Evolutionary conservation across 2,888 invertebrate species (phyloP).

Genomic region (Lamellibrachia columna): DNA sequence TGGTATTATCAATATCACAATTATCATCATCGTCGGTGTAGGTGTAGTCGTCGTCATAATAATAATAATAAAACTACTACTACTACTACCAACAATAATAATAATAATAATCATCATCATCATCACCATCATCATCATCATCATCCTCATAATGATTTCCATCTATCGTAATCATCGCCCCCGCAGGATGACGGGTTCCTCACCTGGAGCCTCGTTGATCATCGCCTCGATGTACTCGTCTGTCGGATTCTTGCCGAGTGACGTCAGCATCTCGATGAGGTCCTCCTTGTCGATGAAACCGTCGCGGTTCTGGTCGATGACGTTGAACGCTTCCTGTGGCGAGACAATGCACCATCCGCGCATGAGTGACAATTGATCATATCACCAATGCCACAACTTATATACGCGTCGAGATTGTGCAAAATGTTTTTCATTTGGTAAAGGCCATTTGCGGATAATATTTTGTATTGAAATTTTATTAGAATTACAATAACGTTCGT

Average conservation of each 20-base stretch:
- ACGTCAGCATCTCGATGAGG: conserved; percentile 98
- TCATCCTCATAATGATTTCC: not conserved
- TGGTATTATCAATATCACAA: conserved; percentile 18
- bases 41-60: not conserved
- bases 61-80: not conserved
- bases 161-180: not conserved
- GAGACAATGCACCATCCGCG: not conserved
- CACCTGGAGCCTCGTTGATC: conserved; percentile 55
- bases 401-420: no score
- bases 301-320: conserved; percentile 99
- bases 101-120: conserved; percentile 13
- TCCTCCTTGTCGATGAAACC: conserved; percentile 99
- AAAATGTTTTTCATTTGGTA: no score
- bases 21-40: conserved; percentile 22
- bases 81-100: not conserved
- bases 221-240: conserved; percentile 59
- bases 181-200: not conserved
- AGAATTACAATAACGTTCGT: no score
- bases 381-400: no score
- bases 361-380: not conserved
- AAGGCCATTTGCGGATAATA: no score
- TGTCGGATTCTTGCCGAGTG: conserved; percentile 71
- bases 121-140: conserved; percentile 21
- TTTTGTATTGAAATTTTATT: no score
- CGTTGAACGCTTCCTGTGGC: conserved; percentile 90